phyloP scores from a whole-genome alignment of 2,113 vertebrate genomes.

The Grammomys surdaster region DNA sequence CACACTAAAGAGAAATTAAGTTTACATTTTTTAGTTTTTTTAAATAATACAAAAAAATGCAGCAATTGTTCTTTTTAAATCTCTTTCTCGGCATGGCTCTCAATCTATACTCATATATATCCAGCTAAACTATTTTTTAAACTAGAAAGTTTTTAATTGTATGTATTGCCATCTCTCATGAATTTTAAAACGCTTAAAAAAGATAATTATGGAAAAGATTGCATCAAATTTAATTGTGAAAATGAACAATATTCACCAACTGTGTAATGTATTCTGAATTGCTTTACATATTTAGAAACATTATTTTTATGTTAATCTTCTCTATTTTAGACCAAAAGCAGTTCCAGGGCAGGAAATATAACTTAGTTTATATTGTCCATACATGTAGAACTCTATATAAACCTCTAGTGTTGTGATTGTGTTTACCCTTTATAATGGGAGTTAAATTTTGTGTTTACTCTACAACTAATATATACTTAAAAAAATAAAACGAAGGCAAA shows the following conservation, averaged over 20 bases:
- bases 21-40: conserved; percentile 60
- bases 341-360: not conserved
- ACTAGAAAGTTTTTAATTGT: conserved; percentile 59
- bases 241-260: conserved; percentile 62
- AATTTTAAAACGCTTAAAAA: conserved; percentile 68
- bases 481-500: not conserved
- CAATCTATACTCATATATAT: conserved; percentile 30
- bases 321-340: conserved; percentile 50
- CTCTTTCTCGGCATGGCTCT: conserved; percentile 21
- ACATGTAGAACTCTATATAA: not conserved
- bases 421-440: not conserved
- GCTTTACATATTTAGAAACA: conserved; percentile 31
- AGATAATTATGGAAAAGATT: conserved; percentile 50
- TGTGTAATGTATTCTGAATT: conserved; percentile 50
- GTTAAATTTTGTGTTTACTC: not conserved
- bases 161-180: conserved; percentile 53
- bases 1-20: conserved; percentile 64
- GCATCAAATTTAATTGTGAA: conserved; percentile 55
- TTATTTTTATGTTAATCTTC: not conserved
- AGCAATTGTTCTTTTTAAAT: conserved; percentile 42
- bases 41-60: conserved; percentile 52
- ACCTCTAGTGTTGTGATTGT: not conserved
- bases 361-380: not conserved
- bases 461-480: not conserved
- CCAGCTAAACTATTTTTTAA: conserved; percentile 21